These are phyloP conservation scores for Centropus bengalensis DNA, from an alignment of 2,113 vertebrate species.

Conservation along the genomic window DNA sequence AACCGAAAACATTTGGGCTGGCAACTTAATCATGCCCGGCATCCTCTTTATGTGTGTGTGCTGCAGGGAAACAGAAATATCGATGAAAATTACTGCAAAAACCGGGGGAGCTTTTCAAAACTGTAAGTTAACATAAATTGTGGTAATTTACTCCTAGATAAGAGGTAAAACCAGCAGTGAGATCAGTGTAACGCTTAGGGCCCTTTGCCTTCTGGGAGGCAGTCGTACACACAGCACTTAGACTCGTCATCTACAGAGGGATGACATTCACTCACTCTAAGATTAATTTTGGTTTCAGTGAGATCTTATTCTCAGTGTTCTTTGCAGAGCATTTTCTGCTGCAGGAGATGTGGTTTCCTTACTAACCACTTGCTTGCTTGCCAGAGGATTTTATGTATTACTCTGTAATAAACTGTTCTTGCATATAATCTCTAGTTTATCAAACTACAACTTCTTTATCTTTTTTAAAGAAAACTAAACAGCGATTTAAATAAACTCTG, in stretches of 20 bases:
- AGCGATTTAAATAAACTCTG: slow-evolving; percentile 38
- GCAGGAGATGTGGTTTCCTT: neutral
- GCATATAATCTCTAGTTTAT: slow-evolving; percentile 12
- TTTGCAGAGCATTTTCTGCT: neutral
- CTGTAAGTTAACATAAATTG: neutral
- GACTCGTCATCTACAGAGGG: neutral
- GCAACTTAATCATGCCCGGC: neutral
- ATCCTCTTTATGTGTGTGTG: neutral
- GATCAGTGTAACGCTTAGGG: neutral
- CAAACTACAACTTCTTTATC: neutral
- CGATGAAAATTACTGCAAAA: neutral
- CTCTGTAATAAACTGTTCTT: slow-evolving; percentile 10
- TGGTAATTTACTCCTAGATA: neutral
- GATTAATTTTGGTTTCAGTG: neutral
- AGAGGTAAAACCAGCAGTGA: neutral
- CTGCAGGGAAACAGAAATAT: neutral
- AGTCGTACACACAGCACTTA: neutral
- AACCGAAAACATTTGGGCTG: neutral
- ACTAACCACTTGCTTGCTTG: neutral
- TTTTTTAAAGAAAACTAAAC: slow-evolving; percentile 27
- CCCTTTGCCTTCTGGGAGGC: neutral
- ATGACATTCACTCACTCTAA: neutral
- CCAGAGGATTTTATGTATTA: neutral
- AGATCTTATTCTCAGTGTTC: neutral
- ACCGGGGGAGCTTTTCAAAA: neutral